Evolutionary conservation across 2,113 vertebrate species (phyloP), one percentile per base, ranked within the genome.

Genomic region (Strix aluco): DNA sequence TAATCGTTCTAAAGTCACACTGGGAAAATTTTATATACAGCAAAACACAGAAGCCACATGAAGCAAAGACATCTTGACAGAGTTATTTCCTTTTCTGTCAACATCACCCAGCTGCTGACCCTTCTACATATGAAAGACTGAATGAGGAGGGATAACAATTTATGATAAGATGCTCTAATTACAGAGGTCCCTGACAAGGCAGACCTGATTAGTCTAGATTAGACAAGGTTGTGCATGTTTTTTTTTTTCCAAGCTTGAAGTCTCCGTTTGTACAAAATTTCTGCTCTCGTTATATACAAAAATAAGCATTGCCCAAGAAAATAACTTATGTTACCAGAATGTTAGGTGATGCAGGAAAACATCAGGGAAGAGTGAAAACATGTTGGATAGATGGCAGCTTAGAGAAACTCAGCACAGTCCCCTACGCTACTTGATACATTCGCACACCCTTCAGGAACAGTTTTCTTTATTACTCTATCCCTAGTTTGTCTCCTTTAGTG

Each of bases 81-180:
- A 83, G 63, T 27, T 30, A 67, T 72, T 91, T 96, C 83, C 74
- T 79, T 70, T 49, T 87, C 81, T 89, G 77, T 85, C 81, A 95
- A 66, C 83, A 91, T 20, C 55, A 63, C 20, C 65, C 73, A 66
- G 3, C 54, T 80, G 46, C 58, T 94, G 66, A 92, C 61, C 69
- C 88, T 87, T 71, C 62, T 46, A 74, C 87, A 57, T 36, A 57
- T 14, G 47, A 92, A 78, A 17, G 46, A 2, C 42, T 71, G 57
- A 83, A 89, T 42, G 54, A 88, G 32, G 46, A 84, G 25, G 26
- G 46, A 21, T 65, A 95, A 86, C 62, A 34, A 63, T 44, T 69
- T 40, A 54, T 30, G 18, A 23, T 44, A 72, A 94, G 83, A 85
- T 70, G 73, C 54, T 89, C 25, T 77, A 91, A 93, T 74, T 73